Percentiles rank a stretch among this genome's conserved stretches.
Conservation (phyloP, 1,140 invertebrate species). For the Aradophagus sp. region DNA sequence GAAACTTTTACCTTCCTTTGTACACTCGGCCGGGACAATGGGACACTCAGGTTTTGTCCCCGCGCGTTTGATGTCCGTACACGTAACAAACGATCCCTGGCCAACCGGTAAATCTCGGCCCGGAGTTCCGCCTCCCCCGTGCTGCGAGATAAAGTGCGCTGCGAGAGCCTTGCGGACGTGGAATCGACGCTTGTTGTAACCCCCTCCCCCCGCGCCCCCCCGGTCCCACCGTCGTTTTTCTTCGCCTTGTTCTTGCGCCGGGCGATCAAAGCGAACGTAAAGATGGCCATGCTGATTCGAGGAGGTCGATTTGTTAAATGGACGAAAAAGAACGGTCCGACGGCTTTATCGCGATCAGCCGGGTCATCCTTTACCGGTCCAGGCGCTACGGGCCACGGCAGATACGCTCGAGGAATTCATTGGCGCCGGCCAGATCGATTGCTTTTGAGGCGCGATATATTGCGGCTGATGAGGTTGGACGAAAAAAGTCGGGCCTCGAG, state of each 20-base stretch:
- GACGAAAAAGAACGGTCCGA: slow-evolving; percentile 52
- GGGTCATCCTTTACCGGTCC: slow-evolving; percentile 60
- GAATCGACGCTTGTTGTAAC: slow-evolving; percentile 19
- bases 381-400: slow-evolving; percentile 25
- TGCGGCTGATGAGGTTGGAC: slow-evolving; percentile 41
- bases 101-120: slow-evolving; percentile 48
- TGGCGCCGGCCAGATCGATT: slow-evolving; percentile 67
- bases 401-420: slow-evolving; percentile 63
- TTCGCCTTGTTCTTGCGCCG: slow-evolving; percentile 5
- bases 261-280: slow-evolving; percentile 33
- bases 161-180: slow-evolving; percentile 36
- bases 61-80: slow-evolving; percentile 40
- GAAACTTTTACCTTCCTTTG: slow-evolving; percentile 42
- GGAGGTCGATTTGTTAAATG: slow-evolving; percentile 64
- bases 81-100: slow-evolving; percentile 48
- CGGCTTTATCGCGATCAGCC: slow-evolving; percentile 66
- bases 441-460: slow-evolving; percentile 58
- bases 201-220: not conserved
- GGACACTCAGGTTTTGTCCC: slow-evolving; percentile 46
- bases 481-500: slow-evolving; percentile 20
- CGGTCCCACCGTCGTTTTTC: not conserved
- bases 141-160: slow-evolving; percentile 45
- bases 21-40: slow-evolving; percentile 41
- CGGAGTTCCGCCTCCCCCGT: slow-evolving; percentile 30
- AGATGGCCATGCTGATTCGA: slow-evolving; percentile 52